Conservation (phyloP, 2,797 vertebrate species). For the Oophaga sylvatica region DNA sequence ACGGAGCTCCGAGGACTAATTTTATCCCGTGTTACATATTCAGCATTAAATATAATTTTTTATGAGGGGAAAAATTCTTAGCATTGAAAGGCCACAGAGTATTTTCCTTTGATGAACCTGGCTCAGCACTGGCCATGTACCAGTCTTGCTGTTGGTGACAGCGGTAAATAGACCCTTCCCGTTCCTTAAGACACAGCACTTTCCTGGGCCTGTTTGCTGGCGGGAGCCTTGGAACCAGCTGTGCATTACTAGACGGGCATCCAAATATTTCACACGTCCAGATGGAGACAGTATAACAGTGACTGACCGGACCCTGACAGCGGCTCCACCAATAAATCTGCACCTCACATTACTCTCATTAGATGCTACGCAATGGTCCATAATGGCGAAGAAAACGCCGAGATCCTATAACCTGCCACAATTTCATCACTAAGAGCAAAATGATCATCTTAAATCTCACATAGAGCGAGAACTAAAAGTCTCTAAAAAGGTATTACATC, state of each 20-base stretch:
- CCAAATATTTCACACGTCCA: neutral
- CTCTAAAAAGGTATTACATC: too few relatives aligned
- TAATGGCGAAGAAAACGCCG: neutral
- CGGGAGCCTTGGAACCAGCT: slow-evolving; percentile 40
- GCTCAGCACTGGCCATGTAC: neutral
- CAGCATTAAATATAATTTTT: slow-evolving; percentile 10
- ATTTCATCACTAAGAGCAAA: too few relatives aligned
- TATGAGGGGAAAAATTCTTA: slow-evolving; percentile 8
- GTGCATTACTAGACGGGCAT: neutral
- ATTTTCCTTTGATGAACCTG: slow-evolving; percentile 46
- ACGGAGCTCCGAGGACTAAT: neutral
- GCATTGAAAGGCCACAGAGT: neutral
- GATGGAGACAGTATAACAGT: neutral
- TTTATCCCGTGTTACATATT: neutral
- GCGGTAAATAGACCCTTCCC: slow-evolving; percentile 33
- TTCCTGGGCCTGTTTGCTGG: slow-evolving; percentile 41
- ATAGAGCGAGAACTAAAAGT: too few relatives aligned
- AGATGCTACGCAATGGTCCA: neutral
- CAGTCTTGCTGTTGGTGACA: slow-evolving; percentile 48
- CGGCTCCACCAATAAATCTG: neutral
- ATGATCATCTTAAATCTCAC: too few relatives aligned
- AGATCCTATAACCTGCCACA: neutral
- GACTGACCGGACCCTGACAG: neutral
- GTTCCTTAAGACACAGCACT: slow-evolving; percentile 49
- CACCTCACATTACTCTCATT: neutral